Conservation (phyloP, 2,113 vertebrate species). For the Embiotoca jacksoni region DNA sequence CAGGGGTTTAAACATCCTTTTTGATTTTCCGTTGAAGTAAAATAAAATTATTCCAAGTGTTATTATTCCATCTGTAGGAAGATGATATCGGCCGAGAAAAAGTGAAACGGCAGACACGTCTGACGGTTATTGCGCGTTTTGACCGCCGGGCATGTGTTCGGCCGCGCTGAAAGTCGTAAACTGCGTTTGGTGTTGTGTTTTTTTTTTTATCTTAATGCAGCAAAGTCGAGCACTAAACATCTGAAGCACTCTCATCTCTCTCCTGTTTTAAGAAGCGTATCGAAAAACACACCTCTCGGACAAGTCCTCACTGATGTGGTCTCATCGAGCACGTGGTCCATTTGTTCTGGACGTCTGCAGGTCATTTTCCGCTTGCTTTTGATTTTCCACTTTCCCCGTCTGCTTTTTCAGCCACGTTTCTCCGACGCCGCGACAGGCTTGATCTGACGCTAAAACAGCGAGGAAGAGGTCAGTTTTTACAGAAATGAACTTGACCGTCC, state of each 20-base stretch:
- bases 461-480: background rate
- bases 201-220: background rate
- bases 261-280: background rate
- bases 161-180: no score
- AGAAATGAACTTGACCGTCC: background rate
- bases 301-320: background rate
- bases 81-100: constrained; percentile 35
- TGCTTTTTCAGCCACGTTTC: background rate
- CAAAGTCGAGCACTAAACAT: background rate
- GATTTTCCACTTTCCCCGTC: background rate
- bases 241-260: background rate
- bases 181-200: no score
- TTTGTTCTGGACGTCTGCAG: background rate
- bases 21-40: constrained; percentile 56
- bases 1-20: constrained; percentile 60
- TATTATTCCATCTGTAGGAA: background rate
- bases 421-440: no score
- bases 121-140: background rate
- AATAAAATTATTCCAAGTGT: constrained; percentile 29
- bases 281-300: background rate
- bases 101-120: background rate
- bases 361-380: background rate
- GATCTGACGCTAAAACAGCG: background rate
- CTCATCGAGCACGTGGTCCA: background rate
- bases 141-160: background rate